Evolutionary conservation across 2,888 invertebrate species (phyloP).

Genomic region (Chloroclysta siterata): DNA sequence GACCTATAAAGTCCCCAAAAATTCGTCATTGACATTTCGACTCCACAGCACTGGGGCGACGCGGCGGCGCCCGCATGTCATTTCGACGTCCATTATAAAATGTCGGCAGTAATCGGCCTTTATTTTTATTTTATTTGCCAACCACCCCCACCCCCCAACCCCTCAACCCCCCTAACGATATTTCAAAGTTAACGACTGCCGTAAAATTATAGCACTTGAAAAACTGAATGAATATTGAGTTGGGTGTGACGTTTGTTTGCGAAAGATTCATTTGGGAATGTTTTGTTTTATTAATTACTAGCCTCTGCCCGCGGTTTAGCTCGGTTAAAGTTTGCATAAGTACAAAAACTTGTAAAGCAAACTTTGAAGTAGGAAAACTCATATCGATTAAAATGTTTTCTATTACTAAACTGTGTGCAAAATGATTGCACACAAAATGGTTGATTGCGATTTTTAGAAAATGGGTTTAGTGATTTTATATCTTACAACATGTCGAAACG

Average conservation of each 20-base stretch:
- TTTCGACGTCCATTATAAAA: slow-evolving; percentile 82
- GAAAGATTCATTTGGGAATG: slow-evolving; percentile 31
- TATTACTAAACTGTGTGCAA: too few species aligned
- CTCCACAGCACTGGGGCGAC: slow-evolving; percentile 50
- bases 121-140: slow-evolving; percentile 83
- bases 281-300: slow-evolving; percentile 6
- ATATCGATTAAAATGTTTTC: too few species aligned
- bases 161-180: slow-evolving; percentile 63
- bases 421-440: too few species aligned
- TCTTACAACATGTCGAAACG: too few species aligned
- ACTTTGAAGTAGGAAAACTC: too few species aligned
- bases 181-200: slow-evolving; percentile 83
- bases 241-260: slow-evolving; percentile 53
- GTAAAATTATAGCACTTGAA: slow-evolving; percentile 80
- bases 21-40: slow-evolving; percentile 48
- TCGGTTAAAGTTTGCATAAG: too few species aligned
- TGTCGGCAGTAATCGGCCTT: slow-evolving; percentile 82
- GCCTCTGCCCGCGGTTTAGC: not conserved
- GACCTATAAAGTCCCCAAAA: slow-evolving; percentile 26
- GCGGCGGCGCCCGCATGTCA: slow-evolving; percentile 81
- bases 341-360: too few species aligned
- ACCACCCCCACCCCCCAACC: slow-evolving; percentile 55
- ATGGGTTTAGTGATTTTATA: too few species aligned
- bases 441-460: too few species aligned
- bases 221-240: slow-evolving; percentile 69